These are phyloP conservation scores for Acleris emargana DNA, from an alignment of 2,888 invertebrate genomes.

Conservation along the genomic window DNA sequence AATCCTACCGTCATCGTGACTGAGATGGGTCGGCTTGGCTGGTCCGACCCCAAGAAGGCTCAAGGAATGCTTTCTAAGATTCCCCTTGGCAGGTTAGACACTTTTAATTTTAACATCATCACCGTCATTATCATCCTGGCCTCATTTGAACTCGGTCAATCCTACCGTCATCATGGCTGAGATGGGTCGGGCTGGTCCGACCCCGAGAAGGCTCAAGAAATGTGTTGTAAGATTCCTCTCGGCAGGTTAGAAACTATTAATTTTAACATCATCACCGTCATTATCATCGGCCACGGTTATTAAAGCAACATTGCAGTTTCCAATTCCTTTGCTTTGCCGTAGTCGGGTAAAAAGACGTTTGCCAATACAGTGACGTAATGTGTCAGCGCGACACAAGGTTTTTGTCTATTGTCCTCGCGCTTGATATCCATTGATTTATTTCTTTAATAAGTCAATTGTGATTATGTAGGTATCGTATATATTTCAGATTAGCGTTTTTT, in stretches of 20 bases:
- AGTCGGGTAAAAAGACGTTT: too few relatives aligned
- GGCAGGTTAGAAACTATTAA: conserved; percentile 78
- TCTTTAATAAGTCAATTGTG: too few relatives aligned
- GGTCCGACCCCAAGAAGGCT: conserved; percentile 89
- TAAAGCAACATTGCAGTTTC: too few relatives aligned
- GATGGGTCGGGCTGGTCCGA: conserved; percentile 93
- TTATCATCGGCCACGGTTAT: not conserved
- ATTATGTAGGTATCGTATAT: too few relatives aligned
- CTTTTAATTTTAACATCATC: too few relatives aligned
- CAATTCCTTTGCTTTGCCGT: too few relatives aligned
- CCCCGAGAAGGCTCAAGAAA: conserved; percentile 85
- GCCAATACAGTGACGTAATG: too few relatives aligned
- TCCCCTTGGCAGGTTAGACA: conserved; percentile 87
- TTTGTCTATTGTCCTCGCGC: too few relatives aligned
- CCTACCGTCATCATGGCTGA: conserved; percentile 94
- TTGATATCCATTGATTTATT: too few relatives aligned
- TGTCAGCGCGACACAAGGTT: too few relatives aligned
- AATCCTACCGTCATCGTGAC: conserved; percentile 95
- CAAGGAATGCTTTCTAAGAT: conserved; percentile 87
- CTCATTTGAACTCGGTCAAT: conserved; percentile 89
- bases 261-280: not conserved
- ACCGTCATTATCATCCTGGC: not conserved
- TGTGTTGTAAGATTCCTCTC: conserved; percentile 90
- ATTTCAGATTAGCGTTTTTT: too few relatives aligned
- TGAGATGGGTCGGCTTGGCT: conserved; percentile 89